Evolutionary conservation across 2,797 vertebrate genomes (phyloP), one percentile per base, ranked within the genome.

Genomic region (Phoebastria nigripes): DNA sequence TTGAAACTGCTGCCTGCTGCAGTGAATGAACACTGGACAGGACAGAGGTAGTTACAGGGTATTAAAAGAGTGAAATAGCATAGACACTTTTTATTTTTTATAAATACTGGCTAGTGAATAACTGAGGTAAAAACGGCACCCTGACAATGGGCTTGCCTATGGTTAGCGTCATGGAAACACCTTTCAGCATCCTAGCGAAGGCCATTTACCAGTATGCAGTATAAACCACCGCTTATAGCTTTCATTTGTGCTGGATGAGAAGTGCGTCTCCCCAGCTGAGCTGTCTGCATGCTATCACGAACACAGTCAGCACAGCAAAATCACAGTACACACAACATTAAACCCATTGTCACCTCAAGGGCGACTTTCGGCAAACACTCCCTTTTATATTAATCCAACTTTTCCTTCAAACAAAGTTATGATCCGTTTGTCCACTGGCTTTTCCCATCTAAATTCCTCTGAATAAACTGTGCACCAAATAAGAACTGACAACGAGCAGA

Each of bases 371-470:
- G 67, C 66, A 78, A 82, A 78, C 52, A 70, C 9, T 78, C 41
- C 46, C 56, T 94, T 95, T 85, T 67, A 74, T 41, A 89, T 58
- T 93, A 94, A 90, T 93, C 78, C 90, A 82, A 51, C 13, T 85
- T 93, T 54, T 95, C 81, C 89, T 89, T 95, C 88, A 93, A 93
- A 91, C 55, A 78, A 49, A 26, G n/a, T 77, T 77, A 37, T 78
- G 90, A 87, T 89, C 52, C 0, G 0, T 87, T 95, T 80, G 44
- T 82, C 78, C 52, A 62, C 29, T 55, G 37, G 35, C 41, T 88
- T 96, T 93, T 87, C 59, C 73, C 71, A 61, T 52, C 79, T 95
- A 90, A 93, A 95, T 92, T 95, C 91, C 71, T 94, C 74, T 78
- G 82, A 96, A 87, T 84, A 90, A 91, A 69, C 62, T 84, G 54